Conservation (phyloP, 2,113 vertebrate species). For the Cariama cristata region DNA sequence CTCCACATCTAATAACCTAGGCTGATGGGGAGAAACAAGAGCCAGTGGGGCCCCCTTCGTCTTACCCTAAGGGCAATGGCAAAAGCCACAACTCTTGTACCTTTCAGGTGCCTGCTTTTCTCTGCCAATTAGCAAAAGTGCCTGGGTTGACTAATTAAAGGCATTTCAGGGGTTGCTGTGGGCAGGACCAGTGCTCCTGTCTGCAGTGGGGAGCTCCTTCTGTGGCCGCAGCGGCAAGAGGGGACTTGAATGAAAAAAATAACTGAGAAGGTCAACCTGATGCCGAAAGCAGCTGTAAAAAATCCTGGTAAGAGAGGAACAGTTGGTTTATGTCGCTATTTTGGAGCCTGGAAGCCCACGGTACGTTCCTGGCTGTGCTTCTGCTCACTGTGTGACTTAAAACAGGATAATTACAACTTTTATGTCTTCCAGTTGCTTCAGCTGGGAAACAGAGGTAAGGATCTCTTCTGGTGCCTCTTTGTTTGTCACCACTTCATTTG, state of each 20-base stretch:
- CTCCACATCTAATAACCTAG: neutral
- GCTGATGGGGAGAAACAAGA: neutral
- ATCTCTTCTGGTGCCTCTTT: neutral
- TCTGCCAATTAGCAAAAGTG: neutral
- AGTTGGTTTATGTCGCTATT: neutral
- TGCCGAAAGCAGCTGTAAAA: conserved; percentile 18
- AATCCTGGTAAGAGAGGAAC: neutral
- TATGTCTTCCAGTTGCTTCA: conserved; percentile 28
- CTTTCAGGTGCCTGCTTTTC: neutral
- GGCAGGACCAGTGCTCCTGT: neutral
- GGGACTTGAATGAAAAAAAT: neutral
- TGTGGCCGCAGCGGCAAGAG: neutral
- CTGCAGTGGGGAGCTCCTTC: neutral
- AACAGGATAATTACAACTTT: neutral
- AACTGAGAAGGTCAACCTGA: neutral
- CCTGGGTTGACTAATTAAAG: neutral
- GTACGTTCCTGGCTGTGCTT: conserved; percentile 9
- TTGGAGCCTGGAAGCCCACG: neutral
- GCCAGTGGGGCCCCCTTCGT: neutral
- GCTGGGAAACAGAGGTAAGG: neutral
- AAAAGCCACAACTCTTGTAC: neutral
- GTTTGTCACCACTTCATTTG: conserved; percentile 6
- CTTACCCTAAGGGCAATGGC: neutral
- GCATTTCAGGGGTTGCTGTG: neutral
- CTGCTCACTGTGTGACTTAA: conserved; percentile 20